Evolutionary conservation across 2,113 vertebrate genomes (phyloP).

Genomic region (Odontesthes bonariensis): DNA sequence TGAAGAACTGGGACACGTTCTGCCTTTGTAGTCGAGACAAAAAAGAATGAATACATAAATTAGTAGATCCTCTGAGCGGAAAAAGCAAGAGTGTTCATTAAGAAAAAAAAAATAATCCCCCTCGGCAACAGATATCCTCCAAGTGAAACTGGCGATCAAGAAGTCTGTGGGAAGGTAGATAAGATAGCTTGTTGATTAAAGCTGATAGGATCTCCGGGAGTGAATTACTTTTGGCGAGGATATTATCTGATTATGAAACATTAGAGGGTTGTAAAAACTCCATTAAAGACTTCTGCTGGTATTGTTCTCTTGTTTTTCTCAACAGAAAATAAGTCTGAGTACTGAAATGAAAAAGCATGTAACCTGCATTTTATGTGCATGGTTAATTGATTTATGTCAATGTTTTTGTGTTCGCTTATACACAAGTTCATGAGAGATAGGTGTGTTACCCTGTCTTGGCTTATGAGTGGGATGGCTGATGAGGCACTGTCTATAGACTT

Average conservation of each 20-base stretch:
- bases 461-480: slow-evolving; percentile 21
- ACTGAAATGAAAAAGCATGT: slow-evolving; percentile 14
- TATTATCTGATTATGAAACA: slow-evolving; percentile 66
- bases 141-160: slow-evolving; percentile 36
- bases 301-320: slow-evolving; percentile 5
- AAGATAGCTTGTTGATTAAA: slow-evolving; percentile 60
- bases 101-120: slow-evolving; percentile 46
- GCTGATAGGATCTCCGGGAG: slow-evolving; percentile 46
- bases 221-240: slow-evolving; percentile 43
- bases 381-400: slow-evolving; percentile 49
- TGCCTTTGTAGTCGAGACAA: slow-evolving; percentile 80
- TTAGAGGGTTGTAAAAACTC: slow-evolving; percentile 56
- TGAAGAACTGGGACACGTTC: slow-evolving; percentile 69
- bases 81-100: slow-evolving; percentile 55
- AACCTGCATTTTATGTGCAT: slow-evolving; percentile 42
- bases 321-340: neutral
- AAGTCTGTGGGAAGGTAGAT: slow-evolving; percentile 53
- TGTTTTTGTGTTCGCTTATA: slow-evolving; percentile 38
- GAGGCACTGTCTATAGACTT: slow-evolving; percentile 18
- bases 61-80: slow-evolving; percentile 65
- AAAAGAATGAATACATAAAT: slow-evolving; percentile 84
- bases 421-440: neutral
- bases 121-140: slow-evolving; percentile 61
- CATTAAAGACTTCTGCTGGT: slow-evolving; percentile 39
- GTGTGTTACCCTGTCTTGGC: slow-evolving; percentile 29